Evolutionary conservation across 2,888 invertebrate genomes (phyloP).

Genomic region (Aethes cnicana): DNA sequence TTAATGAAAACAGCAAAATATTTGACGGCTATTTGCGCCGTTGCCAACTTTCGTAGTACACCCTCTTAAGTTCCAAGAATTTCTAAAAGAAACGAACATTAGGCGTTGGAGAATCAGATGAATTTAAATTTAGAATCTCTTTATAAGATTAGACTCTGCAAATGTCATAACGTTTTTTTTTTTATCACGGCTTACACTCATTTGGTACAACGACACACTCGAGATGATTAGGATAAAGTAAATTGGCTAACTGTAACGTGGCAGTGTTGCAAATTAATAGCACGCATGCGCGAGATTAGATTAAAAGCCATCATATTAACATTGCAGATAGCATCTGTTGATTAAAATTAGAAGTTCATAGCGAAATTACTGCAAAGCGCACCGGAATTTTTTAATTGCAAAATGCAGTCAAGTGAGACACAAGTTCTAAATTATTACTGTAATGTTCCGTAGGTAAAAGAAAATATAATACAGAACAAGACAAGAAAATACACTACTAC

Average conservation of each 20-base stretch:
- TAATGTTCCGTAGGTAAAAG: too few species aligned
- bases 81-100: conserved; percentile 11
- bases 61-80: conserved; percentile 13
- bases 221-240: conserved; percentile 22
- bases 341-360: conserved; percentile 24
- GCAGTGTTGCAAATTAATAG: conserved; percentile 23
- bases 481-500: too few species aligned
- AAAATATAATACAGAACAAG: too few species aligned
- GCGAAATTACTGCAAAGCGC: conserved; percentile 11
- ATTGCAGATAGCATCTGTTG: conserved; percentile 24
- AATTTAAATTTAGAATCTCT: not conserved
- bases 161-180: conserved; percentile 1
- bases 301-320: conserved; percentile 24
- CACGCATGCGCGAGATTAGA: conserved; percentile 17
- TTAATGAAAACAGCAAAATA: too few species aligned
- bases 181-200: conserved; percentile 3
- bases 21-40: too few species aligned
- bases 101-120: not conserved
- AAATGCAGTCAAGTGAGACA: conserved; percentile 3
- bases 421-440: too few species aligned
- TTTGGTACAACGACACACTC: conserved; percentile 13
- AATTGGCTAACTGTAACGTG: conserved; percentile 24
- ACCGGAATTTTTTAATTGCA: conserved; percentile 5
- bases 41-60: too few species aligned
- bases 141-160: not conserved